Evolutionary conservation across 2,888 invertebrate genomes (phyloP), one percentile per base, ranked within the genome.

Genomic region (Rhorus exstirpatorius): DNA sequence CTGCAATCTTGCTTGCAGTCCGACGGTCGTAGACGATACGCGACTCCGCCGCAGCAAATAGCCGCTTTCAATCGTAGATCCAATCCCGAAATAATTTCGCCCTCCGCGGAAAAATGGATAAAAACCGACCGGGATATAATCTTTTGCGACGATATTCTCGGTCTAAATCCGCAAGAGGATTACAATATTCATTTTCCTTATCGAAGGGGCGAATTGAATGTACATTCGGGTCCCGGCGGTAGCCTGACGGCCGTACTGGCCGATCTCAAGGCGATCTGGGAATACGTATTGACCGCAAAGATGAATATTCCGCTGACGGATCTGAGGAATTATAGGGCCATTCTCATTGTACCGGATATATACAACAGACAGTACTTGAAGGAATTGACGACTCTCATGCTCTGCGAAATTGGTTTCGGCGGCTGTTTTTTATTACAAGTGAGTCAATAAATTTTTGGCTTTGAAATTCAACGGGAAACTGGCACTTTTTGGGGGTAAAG

Each of bases 151-250:
- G 95, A 97, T 91, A 96, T 96, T 79, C 89, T 97, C 12, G 95
- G 95, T 82, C 93, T 97, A 31, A 95, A 95, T 92, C 96, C 95
- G 14, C 94, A 94, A 51, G 94, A 96, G 71, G 94, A 96, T 55
- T 99, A 96, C 89, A 98, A 98, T 90, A 94, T 99, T 77, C 97
- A 98, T 92, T 99, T 98, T 93, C 99, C 99, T 0, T 96, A 98
- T 89, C 95, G 95, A 89, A 94, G 98, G 87, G 99, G 99, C 0
- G 97, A 97, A 89, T 95, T 99, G 14, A 98, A 99, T 93, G 92
- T 98, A 2, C 98, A 98, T 91, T 91, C 94, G 0, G 96, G 96
- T 71, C 95, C 97, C 19, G 98, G 98, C 0, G 98, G 98, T 0
- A 98, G 98, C 0, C 93, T 98, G 72, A 96, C 96, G 7, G 95